Evolutionary conservation across 2,888 invertebrate genomes (phyloP).

Genomic region (Hydrotaea diabolus): DNA sequence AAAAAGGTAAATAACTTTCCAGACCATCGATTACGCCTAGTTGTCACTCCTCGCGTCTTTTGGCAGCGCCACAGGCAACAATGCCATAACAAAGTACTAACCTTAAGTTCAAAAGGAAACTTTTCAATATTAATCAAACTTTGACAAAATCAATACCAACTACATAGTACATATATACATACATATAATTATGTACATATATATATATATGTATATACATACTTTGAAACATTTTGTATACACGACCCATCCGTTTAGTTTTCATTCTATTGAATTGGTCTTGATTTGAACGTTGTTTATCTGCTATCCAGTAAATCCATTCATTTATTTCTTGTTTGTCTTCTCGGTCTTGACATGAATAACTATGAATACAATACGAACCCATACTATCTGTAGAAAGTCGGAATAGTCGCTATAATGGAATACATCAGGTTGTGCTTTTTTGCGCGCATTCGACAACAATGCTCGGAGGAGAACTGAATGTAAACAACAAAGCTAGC

Average conservation of each 20-base stretch:
- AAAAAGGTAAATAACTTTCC: conserved; percentile 25
- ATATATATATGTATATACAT: no score
- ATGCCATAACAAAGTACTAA: conserved; percentile 10
- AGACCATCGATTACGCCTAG: conserved; percentile 12
- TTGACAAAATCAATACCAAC: conserved; percentile 28
- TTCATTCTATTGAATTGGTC: conserved; percentile 14
- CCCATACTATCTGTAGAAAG: not conserved
- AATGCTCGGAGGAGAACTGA: not conserved
- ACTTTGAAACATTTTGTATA: not conserved
- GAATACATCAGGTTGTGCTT: conserved; percentile 13
- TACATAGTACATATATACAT: no score
- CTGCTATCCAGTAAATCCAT: not conserved
- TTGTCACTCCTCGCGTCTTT: not conserved
- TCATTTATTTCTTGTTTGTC: not conserved
- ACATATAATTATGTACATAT: no score
- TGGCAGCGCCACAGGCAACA: not conserved
- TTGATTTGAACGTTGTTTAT: conserved; percentile 17
- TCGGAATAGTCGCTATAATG: not conserved
- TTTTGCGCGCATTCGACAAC: conserved; percentile 4
- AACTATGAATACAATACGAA: conserved; percentile 1
- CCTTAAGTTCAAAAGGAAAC: conserved; percentile 17
- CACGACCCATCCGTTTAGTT: conserved; percentile 30
- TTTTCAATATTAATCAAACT: conserved; percentile 32
- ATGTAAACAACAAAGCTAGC: conserved; percentile 26
- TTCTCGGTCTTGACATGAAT: conserved; percentile 20